A percentile compares a stretch with the other conserved stretches of the same genome.
Evolutionary conservation across 2,113 vertebrate genomes (phyloP).

Genomic region (Psilopsiagon aurifrons): DNA sequence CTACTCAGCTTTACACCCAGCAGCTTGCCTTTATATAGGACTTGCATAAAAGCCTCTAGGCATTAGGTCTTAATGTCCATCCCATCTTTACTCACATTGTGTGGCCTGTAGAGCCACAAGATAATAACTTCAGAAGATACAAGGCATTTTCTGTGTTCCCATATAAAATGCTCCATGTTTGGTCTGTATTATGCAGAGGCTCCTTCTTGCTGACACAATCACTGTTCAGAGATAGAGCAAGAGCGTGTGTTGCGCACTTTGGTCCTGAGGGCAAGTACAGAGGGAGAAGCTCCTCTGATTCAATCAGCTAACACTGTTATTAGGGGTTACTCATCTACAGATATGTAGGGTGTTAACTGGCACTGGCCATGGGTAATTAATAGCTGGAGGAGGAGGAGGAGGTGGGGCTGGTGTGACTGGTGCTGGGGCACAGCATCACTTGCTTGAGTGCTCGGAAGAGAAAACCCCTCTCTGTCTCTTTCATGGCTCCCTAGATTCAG

Average conservation of each 20-base stretch:
- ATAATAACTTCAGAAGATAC: neutral
- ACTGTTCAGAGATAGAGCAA: neutral
- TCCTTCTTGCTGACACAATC: neutral
- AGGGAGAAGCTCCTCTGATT: neutral
- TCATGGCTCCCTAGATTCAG: neutral
- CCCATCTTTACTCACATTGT: neutral
- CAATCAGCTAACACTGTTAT: fast-evolving
- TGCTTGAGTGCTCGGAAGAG: neutral
- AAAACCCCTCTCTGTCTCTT: neutral
- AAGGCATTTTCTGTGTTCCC: neutral
- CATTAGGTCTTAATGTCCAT: neutral
- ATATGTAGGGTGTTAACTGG: neutral
- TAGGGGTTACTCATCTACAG: neutral
- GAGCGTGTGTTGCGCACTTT: neutral
- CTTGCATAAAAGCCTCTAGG: too few species aligned
- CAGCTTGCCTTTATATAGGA: neutral
- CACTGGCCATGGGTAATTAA: neutral
- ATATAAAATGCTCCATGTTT: neutral
- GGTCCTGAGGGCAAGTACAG: neutral
- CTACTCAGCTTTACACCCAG: neutral
- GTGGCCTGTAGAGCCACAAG: neutral
- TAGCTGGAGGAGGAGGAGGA: neutral
- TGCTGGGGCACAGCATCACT: neutral
- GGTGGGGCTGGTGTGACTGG: neutral
- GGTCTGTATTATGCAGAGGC: neutral